Conservation (phyloP, 1,140 invertebrate genomes). For the Ceratina calcarata region DNA sequence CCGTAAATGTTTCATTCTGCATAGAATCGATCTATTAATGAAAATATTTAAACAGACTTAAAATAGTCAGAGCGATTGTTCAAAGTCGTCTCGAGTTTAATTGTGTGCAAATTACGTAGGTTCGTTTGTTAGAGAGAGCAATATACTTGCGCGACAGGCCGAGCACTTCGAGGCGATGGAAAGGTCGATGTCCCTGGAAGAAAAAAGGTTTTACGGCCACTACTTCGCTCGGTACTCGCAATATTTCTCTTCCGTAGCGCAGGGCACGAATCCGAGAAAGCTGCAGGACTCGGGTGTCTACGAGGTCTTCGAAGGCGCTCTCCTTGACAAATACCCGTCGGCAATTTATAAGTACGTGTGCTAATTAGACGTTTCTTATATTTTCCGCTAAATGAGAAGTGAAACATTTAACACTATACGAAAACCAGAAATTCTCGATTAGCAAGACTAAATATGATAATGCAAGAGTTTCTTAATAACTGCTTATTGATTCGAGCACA, state of each 20-base stretch:
- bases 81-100: too few species aligned
- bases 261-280: slow-evolving; percentile 55
- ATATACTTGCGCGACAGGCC: slow-evolving; percentile 81
- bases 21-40: too few species aligned
- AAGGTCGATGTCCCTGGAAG: slow-evolving; percentile 79
- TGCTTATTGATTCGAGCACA: too few species aligned
- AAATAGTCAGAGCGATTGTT: too few species aligned
- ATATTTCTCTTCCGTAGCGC: slow-evolving; percentile 79
- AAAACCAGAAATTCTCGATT: too few species aligned
- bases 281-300: slow-evolving; percentile 79
- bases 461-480: too few species aligned
- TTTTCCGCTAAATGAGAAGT: too few species aligned
- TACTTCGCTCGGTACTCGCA: slow-evolving; percentile 82
- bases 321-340: slow-evolving; percentile 79
- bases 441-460: too few species aligned
- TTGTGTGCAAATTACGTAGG: slow-evolving; percentile 63
- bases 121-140: slow-evolving; percentile 82
- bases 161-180: slow-evolving; percentile 81
- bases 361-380: too few species aligned
- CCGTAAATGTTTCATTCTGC: too few species aligned
- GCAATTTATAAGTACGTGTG: slow-evolving; percentile 81
- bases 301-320: slow-evolving; percentile 79
- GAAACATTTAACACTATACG: too few species aligned
- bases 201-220: slow-evolving; percentile 79
- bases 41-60: too few species aligned